Base-by-base conservation (phyloP, 1,140 invertebrate genomes). In the Drosophila burlai region DNA sequence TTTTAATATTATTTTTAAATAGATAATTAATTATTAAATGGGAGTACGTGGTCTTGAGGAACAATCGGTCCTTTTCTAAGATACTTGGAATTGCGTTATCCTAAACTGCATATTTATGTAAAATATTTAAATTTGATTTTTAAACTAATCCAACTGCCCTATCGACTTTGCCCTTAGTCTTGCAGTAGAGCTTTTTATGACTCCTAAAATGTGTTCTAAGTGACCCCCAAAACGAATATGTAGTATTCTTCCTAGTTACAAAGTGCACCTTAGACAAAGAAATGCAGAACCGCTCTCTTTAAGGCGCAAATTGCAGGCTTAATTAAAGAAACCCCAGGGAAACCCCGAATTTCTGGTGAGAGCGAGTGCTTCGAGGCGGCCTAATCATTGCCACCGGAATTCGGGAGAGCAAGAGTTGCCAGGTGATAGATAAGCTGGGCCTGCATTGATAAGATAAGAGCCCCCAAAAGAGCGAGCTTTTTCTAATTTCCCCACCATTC, bases 361-460 rank as follows among this genome's bases (percentile, higher is more conserved):
- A 55, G 15, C 1, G 8, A 38, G 18, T 7, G 13, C 3, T 10
- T 16, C 1, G 21, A 40, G 36, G 54, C 11, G 2, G 8, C 16
- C 21, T 55, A 38, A 38, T 55, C 52, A 55, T 3, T 15, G 21
- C 34, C 15, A 10, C n/a, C 24, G 15, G 21, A 57, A 57, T 40
- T 57, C n/a, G 36, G 36, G 54, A 57, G 54, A 40, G 54, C 36
- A 6, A 24, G 9, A 21, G 36, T 40, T 24, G 54, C 54, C 54
- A 40, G 54, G 54, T n/a, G 54, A 57, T 40, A 57, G 71, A 74
- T 74, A 74, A 74, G 42, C 42, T 10, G 2, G 34, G n/a, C 38
- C 38, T 78, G 75, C 75, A 78, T 78, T 78, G 75, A 78, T 78
- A 36, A 78, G 75, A 78, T 78, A 78, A 69, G 46, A 18, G 26